A percentile compares a stretch with the other conserved stretches of the same genome.
phyloP scores from a whole-genome alignment of 2,888 invertebrate species.

The Thymelicus acteon region DNA sequence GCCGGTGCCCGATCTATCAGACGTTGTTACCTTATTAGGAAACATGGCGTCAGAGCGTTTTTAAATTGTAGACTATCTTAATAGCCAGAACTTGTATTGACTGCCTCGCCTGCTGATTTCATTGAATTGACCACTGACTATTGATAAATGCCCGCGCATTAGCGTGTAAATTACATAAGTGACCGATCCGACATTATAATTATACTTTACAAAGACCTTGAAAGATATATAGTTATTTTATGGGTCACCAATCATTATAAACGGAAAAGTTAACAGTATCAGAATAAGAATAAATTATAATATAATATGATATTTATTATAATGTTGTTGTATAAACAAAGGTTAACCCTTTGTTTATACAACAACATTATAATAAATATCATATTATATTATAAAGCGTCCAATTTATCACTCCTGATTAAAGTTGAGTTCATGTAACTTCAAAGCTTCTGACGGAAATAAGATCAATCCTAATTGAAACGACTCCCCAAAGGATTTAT shows the following conservation, averaged over 20 bases:
- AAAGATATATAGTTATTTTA: constrained; percentile 4
- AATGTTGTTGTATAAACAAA: constrained; percentile 6
- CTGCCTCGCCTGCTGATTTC: constrained; percentile 51
- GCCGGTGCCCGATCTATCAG: constrained; percentile 58
- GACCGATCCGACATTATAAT: constrained; percentile 1
- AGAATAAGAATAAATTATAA: no score
- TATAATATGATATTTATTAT: no score
- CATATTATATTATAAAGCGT: no score
- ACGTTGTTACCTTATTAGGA: constrained; percentile 60
- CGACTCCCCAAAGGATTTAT: constrained; percentile 20
- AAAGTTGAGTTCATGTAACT: constrained; percentile 2
- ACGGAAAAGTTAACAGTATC: constrained; percentile 14
- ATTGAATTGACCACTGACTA: constrained; percentile 60
- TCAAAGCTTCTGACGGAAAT: constrained; percentile 29
- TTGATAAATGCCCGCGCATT: constrained; percentile 53
- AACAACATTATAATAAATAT: no score
- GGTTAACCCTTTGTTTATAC: no score
- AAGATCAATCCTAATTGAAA: constrained; percentile 29
- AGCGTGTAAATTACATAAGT: constrained; percentile 51
- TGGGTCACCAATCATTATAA: not conserved
- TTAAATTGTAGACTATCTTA: constrained; percentile 46
- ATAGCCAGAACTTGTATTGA: constrained; percentile 52
- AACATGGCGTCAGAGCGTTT: constrained; percentile 56
- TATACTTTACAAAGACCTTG: constrained; percentile 17
- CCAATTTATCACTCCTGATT: constrained; percentile 16